A percentile compares a stretch with the other conserved stretches of the same genome.
Conservation (phyloP, 1,140 invertebrate species). For the Drosophila funebris region DNA sequence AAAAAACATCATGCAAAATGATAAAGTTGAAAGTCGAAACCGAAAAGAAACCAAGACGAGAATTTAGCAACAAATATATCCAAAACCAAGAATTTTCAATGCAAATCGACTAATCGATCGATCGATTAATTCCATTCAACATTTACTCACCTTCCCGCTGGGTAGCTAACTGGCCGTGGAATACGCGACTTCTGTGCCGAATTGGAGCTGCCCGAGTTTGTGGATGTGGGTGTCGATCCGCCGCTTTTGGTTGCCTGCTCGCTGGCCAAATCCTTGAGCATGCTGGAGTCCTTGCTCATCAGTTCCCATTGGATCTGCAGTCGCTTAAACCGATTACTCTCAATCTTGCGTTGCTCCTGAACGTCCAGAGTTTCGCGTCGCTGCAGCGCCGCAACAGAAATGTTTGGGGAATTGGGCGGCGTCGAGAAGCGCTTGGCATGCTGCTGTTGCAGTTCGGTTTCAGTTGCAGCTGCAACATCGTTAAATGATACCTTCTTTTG, state of each 20-base stretch:
- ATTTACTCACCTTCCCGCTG: slow-evolving; percentile 85
- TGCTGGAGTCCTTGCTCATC: slow-evolving; percentile 85
- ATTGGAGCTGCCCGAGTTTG: slow-evolving; percentile 61
- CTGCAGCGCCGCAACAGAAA: slow-evolving; percentile 84
- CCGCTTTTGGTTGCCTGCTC: slow-evolving; percentile 84
- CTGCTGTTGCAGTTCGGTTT: slow-evolving; percentile 30
- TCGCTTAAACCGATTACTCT: slow-evolving; percentile 87
- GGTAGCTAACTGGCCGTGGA: slow-evolving; percentile 87
- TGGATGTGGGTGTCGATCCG: slow-evolving; percentile 83
- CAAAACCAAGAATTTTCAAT: slow-evolving; percentile 36
- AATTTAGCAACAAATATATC: slow-evolving; percentile 38
- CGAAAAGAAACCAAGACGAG: slow-evolving; percentile 32
- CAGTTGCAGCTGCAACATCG: slow-evolving; percentile 74
- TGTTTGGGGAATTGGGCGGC: slow-evolving; percentile 90
- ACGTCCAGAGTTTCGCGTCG: slow-evolving; percentile 69
- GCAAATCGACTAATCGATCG: background rate
- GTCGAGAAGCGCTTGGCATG: slow-evolving; percentile 85
- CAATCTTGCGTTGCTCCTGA: slow-evolving; percentile 79
- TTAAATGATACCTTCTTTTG: slow-evolving; percentile 87
- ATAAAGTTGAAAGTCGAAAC: slow-evolving; percentile 51
- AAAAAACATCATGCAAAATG: slow-evolving; percentile 58
- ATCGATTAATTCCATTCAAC: background rate
- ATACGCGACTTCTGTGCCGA: slow-evolving; percentile 87
- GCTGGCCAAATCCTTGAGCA: slow-evolving; percentile 82
- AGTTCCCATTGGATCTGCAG: slow-evolving; percentile 95